phyloP scores from a whole-genome alignment of 2,888 invertebrate genomes.

The Macaria liturata region DNA sequence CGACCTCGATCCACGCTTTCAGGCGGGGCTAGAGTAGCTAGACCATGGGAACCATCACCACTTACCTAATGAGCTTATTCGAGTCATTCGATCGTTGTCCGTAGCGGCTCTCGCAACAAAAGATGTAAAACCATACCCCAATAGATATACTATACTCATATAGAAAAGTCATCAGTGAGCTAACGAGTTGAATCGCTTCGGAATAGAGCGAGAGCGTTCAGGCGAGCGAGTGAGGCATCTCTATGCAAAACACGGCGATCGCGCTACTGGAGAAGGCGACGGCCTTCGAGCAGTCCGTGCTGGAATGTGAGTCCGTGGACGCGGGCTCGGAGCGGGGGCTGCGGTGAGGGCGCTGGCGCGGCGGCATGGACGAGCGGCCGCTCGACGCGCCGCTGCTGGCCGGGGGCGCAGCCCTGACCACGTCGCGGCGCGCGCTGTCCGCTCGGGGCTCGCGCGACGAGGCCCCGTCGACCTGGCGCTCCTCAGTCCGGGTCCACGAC shows the following conservation, averaged over 20 bases:
- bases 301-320: slow-evolving; percentile 78
- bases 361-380: slow-evolving; percentile 84
- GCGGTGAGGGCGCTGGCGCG: slow-evolving; percentile 82
- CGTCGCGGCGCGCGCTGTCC: slow-evolving; percentile 69
- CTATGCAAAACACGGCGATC: slow-evolving; percentile 81
- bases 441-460: slow-evolving; percentile 74
- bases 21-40: neutral
- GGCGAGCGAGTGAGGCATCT: slow-evolving; percentile 53
- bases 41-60: slow-evolving; percentile 28
- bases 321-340: slow-evolving; percentile 75
- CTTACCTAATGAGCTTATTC: slow-evolving; percentile 7
- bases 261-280: slow-evolving; percentile 74
- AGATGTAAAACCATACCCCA: slow-evolving; percentile 64
- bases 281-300: slow-evolving; percentile 73
- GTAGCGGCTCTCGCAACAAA: slow-evolving; percentile 29
- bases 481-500: slow-evolving; percentile 85
- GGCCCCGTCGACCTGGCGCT: slow-evolving; percentile 82
- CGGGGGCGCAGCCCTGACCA: slow-evolving; percentile 66
- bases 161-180: slow-evolving; percentile 35
- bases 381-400: slow-evolving; percentile 68
- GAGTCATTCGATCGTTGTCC: no score
- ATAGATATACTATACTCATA: slow-evolving; percentile 52
- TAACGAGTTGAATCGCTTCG: slow-evolving; percentile 49
- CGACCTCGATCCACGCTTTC: slow-evolving; percentile 69
- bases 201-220: slow-evolving; percentile 51